phyloP scores from a whole-genome alignment of 2,888 invertebrate species.

The Cinara cedri region DNA sequence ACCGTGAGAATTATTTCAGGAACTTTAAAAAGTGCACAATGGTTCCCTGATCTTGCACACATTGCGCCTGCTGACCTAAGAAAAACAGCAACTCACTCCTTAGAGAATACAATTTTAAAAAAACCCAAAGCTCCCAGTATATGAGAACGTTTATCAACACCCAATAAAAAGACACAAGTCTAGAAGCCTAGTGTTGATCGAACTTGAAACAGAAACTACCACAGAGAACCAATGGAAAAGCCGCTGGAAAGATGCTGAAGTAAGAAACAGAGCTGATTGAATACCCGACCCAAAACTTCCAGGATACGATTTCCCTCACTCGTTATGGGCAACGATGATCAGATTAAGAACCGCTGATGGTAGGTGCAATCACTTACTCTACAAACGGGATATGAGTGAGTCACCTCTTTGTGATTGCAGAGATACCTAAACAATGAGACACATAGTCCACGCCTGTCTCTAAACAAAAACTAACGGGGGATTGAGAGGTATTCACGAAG shows the following conservation, averaged over 20 bases:
- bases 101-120: neutral
- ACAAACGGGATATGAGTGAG: too few species aligned
- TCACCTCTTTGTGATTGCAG: too few species aligned
- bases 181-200: neutral
- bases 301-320: too few species aligned
- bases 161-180: too few species aligned
- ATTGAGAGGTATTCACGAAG: constrained; percentile 1
- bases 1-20: neutral
- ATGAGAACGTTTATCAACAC: neutral
- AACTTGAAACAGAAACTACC: neutral
- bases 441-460: neutral
- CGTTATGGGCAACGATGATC: too few species aligned
- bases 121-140: constrained; percentile 13
- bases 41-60: neutral
- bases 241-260: too few species aligned
- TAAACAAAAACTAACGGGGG: neutral
- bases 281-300: too few species aligned
- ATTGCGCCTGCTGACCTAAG: neutral
- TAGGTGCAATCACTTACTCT: too few species aligned
- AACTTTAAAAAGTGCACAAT: neutral
- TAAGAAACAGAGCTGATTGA: too few species aligned
- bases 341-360: neutral
- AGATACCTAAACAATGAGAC: constrained; percentile 20
- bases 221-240: neutral
- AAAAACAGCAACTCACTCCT: neutral